A percentile compares a stretch with the other conserved stretches of the same genome.
Evolutionary conservation across 2,797 vertebrate genomes (phyloP).

Genomic region (Acrocephalus scirpaceus): DNA sequence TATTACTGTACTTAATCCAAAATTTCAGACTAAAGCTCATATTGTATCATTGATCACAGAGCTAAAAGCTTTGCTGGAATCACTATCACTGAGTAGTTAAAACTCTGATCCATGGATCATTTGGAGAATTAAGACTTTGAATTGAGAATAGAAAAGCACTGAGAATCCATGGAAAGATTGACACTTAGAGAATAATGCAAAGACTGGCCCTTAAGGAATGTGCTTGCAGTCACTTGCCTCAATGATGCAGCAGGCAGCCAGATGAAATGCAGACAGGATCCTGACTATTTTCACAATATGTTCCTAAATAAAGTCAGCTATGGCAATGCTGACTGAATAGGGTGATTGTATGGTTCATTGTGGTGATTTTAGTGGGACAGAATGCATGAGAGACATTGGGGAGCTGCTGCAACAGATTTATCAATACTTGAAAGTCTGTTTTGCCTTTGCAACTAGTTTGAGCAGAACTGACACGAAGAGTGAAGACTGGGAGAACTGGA

Average conservation of each 20-base stretch:
- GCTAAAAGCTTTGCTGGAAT: not conserved
- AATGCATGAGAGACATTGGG: not conserved
- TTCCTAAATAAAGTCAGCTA: not conserved
- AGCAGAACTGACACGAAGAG: not conserved
- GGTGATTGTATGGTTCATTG: not conserved
- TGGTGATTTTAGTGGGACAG: not conserved
- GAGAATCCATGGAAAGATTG: not conserved
- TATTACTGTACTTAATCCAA: not conserved
- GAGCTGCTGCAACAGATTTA: not conserved
- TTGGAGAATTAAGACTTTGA: not conserved
- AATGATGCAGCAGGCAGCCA: rapidly evolving
- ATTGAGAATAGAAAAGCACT: not conserved
- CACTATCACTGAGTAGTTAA: not conserved
- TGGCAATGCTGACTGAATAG: not conserved
- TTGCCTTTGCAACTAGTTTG: not conserved
- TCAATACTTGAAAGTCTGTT: not conserved
- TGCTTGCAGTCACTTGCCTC: not conserved
- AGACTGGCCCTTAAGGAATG: not conserved
- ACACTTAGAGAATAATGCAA: not conserved
- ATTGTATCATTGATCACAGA: rapidly evolving
- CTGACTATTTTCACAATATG: not conserved
- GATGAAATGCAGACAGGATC: not conserved
- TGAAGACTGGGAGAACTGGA: not conserved
- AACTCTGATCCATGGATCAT: not conserved
- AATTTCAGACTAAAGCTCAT: not conserved